Percentiles rank a stretch among this genome's conserved stretches.
These are phyloP conservation scores for Heteromormyrus szaboi DNA, from an alignment of 2,797 vertebrate species.

Conservation along the genomic window DNA sequence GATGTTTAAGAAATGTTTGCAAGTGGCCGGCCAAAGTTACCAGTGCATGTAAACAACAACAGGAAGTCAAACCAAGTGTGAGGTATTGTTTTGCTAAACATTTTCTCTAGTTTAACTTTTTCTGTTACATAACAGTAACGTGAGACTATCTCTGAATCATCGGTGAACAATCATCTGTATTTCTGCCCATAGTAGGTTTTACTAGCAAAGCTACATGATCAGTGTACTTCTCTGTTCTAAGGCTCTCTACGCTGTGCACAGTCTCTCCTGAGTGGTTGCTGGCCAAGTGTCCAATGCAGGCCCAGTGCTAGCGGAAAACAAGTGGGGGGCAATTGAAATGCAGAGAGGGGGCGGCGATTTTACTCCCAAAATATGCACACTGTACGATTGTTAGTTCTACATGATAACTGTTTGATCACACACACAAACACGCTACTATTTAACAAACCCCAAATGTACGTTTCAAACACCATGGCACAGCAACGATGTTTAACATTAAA, in stretches of 20 bases:
- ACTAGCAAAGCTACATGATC: neutral
- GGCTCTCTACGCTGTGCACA: neutral
- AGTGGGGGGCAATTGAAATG: too few species aligned
- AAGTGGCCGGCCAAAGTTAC: neutral
- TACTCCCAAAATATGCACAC: too few species aligned
- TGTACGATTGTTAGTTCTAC: too few species aligned
- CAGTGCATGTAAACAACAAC: neutral
- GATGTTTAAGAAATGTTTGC: neutral
- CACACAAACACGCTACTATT: too few species aligned
- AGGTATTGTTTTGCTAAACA: neutral
- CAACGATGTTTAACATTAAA: too few species aligned
- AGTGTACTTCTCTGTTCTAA: neutral
- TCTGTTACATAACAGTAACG: neutral
- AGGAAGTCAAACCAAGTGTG: neutral
- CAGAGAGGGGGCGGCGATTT: too few species aligned
- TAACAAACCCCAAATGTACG: too few species aligned
- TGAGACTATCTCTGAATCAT: neutral
- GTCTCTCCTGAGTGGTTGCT: neutral
- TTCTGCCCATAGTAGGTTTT: neutral
- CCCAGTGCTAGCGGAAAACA: too few species aligned
- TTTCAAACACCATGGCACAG: too few species aligned
- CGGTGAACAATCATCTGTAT: neutral
- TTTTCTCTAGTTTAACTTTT: neutral
- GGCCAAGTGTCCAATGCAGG: neutral
- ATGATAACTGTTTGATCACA: too few species aligned